Percentiles rank a stretch among this genome's conserved stretches.
Conservation (phyloP, 2,113 vertebrate genomes). For the Aspiorhynchus laticeps region DNA sequence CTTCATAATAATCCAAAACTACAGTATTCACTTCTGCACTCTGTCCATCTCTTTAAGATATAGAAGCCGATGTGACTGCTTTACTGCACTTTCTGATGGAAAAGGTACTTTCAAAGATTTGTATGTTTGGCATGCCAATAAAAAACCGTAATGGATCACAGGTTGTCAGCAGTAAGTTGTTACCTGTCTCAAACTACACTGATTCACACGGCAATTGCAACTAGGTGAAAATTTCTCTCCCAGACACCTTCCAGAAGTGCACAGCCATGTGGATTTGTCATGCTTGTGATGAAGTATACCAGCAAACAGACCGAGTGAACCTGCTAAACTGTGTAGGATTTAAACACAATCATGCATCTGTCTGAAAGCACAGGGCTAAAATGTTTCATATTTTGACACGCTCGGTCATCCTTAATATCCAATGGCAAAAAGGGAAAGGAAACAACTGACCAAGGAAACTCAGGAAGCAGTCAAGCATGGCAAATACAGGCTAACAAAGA, state of each 20-base stretch:
- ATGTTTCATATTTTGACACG: neutral
- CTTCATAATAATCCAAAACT: neutral
- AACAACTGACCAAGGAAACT: conserved; percentile 27
- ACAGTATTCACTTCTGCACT: neutral
- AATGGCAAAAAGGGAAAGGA: neutral
- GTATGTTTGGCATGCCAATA: conserved; percentile 45
- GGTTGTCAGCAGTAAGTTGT: conserved; percentile 46
- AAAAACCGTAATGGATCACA: conserved; percentile 47
- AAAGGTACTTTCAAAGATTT: conserved; percentile 44
- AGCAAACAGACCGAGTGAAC: neutral
- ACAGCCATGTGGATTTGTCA: neutral
- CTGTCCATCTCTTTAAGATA: conserved; percentile 1
- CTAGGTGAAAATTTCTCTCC: neutral
- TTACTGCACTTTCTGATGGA: conserved; percentile 33
- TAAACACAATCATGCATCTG: conserved; percentile 22
- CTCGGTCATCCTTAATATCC: conserved; percentile 15
- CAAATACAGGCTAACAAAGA: conserved; percentile 15
- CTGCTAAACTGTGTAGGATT: neutral
- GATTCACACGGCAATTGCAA: conserved; percentile 43
- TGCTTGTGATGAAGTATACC: neutral
- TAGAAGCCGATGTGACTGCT: neutral
- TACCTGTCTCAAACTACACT: conserved; percentile 50
- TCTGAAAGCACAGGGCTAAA: conserved; percentile 10
- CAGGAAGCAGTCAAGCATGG: conserved; percentile 12
- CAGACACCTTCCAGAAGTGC: neutral